Evolutionary conservation across 2,797 vertebrate species (phyloP).

Genomic region (Pseudochaenichthys georgianus): DNA sequence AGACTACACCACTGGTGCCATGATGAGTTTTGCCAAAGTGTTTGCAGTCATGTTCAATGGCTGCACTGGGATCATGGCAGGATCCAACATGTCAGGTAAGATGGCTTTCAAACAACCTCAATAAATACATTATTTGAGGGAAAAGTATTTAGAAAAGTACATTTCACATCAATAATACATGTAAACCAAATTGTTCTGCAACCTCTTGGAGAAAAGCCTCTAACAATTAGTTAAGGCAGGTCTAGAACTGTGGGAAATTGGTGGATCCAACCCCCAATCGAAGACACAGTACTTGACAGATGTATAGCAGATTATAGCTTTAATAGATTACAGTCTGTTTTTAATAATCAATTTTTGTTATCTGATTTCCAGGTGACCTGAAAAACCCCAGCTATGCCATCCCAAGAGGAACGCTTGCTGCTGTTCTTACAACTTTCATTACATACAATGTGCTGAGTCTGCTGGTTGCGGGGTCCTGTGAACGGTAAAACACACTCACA

Average conservation of each 20-base stretch:
- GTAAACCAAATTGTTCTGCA: background rate
- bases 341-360: background rate
- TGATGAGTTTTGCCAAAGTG: slow-evolving; percentile 88
- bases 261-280: background rate
- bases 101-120: background rate
- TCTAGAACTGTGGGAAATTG: background rate
- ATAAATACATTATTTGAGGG: slow-evolving; percentile 16
- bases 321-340: background rate
- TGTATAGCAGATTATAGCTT: background rate
- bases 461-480: slow-evolving; percentile 85
- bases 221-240: too few relatives aligned
- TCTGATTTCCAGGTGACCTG: slow-evolving; percentile 83
- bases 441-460: slow-evolving; percentile 86
- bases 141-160: background rate
- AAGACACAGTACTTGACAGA: background rate
- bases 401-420: slow-evolving; percentile 86
- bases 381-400: slow-evolving; percentile 89
- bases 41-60: slow-evolving; percentile 90
- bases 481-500: slow-evolving; percentile 75
- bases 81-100: slow-evolving; percentile 90
- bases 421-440: slow-evolving; percentile 86
- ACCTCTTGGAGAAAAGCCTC: background rate
- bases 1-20: slow-evolving; percentile 86
- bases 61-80: slow-evolving; percentile 90
- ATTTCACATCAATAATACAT: background rate